phyloP scores from a whole-genome alignment of 2,113 vertebrate species.

The Tinamus guttatus region DNA sequence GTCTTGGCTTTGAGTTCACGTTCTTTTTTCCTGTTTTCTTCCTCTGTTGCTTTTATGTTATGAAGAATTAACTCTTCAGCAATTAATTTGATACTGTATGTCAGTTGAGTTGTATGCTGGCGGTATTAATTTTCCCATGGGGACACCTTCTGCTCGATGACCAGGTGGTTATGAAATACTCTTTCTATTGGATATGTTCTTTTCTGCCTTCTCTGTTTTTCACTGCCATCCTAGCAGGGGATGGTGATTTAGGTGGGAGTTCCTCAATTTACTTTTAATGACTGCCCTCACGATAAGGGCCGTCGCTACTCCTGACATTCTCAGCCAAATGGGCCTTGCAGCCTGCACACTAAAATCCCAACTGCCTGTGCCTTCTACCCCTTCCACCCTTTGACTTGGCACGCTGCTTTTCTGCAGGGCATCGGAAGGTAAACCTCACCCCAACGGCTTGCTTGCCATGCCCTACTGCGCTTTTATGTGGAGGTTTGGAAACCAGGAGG shows the following conservation, averaged over 20 bases:
- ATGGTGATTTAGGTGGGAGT: not conserved
- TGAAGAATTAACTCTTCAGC: not conserved
- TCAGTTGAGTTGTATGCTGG: not conserved
- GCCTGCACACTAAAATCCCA: not conserved
- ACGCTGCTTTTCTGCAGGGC: not conserved
- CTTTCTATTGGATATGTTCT: not conserved
- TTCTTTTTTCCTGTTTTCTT: not conserved
- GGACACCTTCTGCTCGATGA: not conserved
- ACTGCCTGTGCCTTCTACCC: not conserved
- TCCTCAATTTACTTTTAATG: constrained; percentile 20
- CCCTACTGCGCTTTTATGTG: not conserved
- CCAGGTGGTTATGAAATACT: not conserved
- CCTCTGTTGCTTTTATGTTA: not conserved
- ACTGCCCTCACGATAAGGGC: not conserved
- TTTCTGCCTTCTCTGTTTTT: not conserved
- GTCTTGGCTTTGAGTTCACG: not conserved
- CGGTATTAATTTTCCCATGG: not conserved
- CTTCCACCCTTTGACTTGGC: not conserved
- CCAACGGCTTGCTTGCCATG: not conserved
- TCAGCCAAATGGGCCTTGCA: not conserved
- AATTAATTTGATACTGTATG: not conserved
- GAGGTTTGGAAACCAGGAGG: not conserved
- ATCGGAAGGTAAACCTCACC: not conserved
- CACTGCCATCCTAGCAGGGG: not conserved
- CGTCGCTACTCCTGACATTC: not conserved